These are phyloP conservation scores for Motacilla alba DNA, from an alignment of 2,113 vertebrate genomes.

Conservation along the genomic window DNA sequence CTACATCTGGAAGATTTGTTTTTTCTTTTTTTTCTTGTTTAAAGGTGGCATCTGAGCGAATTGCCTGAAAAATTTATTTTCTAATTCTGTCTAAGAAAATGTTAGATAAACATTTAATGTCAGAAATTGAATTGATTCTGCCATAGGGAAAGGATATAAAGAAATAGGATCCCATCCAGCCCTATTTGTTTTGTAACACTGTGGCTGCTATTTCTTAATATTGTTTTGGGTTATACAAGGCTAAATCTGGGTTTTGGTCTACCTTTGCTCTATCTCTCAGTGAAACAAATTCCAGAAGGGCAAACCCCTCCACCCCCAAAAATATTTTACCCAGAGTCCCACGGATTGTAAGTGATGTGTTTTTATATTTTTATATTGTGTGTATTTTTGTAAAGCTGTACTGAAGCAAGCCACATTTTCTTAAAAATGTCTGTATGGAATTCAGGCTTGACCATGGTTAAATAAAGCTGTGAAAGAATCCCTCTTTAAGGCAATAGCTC, in stretches of 20 bases:
- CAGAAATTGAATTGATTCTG: not conserved
- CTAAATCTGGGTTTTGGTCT: not conserved
- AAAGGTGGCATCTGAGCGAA: not conserved
- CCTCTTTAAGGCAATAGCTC: not conserved
- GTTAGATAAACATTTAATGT: not conserved
- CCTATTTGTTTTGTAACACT: not conserved
- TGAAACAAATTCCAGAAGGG: not conserved
- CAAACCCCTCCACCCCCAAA: rapidly evolving
- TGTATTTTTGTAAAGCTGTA: not conserved
- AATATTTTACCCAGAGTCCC: not conserved
- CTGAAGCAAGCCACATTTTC: not conserved
- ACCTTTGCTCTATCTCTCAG: not conserved
- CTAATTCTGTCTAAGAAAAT: not conserved
- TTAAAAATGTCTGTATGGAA: not conserved
- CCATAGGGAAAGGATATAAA: not conserved
- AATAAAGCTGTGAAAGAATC: not conserved
- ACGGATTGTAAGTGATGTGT: not conserved
- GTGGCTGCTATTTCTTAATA: not conserved
- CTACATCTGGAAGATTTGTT: not conserved
- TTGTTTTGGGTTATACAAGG: not conserved
- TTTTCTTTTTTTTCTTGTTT: not conserved
- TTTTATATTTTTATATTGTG: not conserved
- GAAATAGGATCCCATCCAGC: not conserved
- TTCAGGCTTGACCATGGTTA: not conserved
- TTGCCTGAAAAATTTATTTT: not conserved